Evolutionary conservation across 1,140 invertebrate species (phyloP), one percentile per base, ranked within the genome.

Genomic region (Coenobita brevimanus): DNA sequence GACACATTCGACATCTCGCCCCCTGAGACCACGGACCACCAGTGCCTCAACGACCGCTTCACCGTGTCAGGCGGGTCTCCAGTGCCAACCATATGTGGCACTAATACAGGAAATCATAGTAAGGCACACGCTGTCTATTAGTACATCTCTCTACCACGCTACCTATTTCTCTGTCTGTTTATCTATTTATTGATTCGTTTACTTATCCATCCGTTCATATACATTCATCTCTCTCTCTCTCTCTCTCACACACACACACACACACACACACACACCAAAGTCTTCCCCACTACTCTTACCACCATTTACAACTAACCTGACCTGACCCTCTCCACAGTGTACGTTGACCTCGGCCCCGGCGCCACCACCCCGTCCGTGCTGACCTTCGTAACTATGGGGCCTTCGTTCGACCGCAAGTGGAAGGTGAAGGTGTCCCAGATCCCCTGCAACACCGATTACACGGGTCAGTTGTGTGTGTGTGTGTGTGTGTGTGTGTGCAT

Each of bases 31-130:
- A 92, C 93, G 1, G 96, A 97, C 92, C 94, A 97, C 91, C 93
- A 96, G 2, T 97, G 97, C 91, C 95, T 96, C 86, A 96, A 96
- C 89, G 97, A 97, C 91, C 96, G 97, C 90, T 96, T 97, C 90
- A 95, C 97, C 17, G 95, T 97, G 0, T 96, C 96, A 0, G 97
- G 96, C 4, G 96, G 96, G 0, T 96, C 95, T 92, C 95, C 96
- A 0, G 94, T 97, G 0, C 96, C 96, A 8, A 94, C 95, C 0
- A 96, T 97, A 87, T 97, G 97, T 91, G 97, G 97, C 10, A 93
- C 93, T 33, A 97, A 97, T 89, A 94, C 94, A n/a, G 96, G 96
- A 13, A 96, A 96, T 93, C 97, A 97, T 92, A 96, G 97, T 97
- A 93, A 95, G 95, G 36, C 96, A 97, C 91, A 96, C 96, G 13